phyloP scores from a whole-genome alignment of 2,113 vertebrate species.

The Taxidea taxus region DNA sequence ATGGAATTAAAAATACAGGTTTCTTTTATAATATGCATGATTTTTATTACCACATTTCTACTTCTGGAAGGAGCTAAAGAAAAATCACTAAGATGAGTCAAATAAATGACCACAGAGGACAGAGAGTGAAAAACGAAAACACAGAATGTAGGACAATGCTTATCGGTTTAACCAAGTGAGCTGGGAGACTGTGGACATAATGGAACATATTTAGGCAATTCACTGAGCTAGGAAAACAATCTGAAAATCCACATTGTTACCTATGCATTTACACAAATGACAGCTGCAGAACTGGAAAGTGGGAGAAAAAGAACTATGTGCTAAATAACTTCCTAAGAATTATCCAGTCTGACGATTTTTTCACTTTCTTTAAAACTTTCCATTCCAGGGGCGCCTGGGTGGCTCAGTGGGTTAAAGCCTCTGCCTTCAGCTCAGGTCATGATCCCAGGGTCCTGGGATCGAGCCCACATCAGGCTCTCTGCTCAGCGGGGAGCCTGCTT shows the following conservation, averaged over 20 bases:
- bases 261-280: neutral
- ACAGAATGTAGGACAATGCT: constrained; percentile 42
- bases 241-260: neutral
- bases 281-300: neutral
- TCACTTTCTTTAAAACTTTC: constrained; percentile 42
- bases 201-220: neutral
- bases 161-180: constrained; percentile 12
- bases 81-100: neutral
- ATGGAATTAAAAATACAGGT: neutral
- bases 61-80: neutral
- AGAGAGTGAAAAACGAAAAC: neutral
- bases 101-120: neutral
- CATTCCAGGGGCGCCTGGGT: too few species aligned
- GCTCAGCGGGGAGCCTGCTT: too few species aligned
- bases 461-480: too few species aligned
- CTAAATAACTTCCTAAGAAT: constrained; percentile 5
- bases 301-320: neutral
- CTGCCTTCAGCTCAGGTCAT: too few species aligned
- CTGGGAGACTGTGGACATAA: constrained; percentile 1
- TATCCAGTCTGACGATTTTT: neutral
- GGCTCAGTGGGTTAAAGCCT: too few species aligned
- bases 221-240: neutral
- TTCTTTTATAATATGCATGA: neutral
- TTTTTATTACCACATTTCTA: constrained; percentile 17
- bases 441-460: too few species aligned